Percentiles rank a stretch among this genome's conserved stretches.
Conservation (phyloP, 2,113 vertebrate genomes). For the Amphiprion percula region DNA sequence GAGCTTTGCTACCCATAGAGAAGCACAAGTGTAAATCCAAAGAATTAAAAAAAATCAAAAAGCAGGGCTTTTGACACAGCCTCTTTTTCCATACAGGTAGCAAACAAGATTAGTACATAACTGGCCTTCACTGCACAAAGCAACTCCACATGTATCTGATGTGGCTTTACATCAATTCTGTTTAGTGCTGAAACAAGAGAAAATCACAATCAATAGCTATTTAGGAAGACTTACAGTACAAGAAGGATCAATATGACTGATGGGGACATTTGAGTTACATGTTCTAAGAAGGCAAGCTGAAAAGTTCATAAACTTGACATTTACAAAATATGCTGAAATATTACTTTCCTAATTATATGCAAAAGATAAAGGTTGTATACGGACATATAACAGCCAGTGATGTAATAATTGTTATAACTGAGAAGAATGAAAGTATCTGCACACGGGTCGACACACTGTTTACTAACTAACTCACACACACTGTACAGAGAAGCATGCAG, state of each 20-base stretch:
- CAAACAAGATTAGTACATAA: conserved; percentile 69
- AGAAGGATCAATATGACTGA: conserved; percentile 44
- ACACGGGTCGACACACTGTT: conserved; percentile 41
- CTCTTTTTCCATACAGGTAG: conserved; percentile 34
- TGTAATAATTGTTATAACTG: conserved; percentile 57
- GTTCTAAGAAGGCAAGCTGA: conserved; percentile 16
- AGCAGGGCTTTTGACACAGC: not conserved
- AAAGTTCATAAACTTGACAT: conserved; percentile 12
- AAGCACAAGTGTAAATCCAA: conserved; percentile 3
- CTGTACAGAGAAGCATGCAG: conserved; percentile 65
- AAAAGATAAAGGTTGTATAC: not conserved
- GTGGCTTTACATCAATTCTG: conserved; percentile 32
- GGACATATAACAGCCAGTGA: conserved; percentile 62
- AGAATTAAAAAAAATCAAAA: not conserved
- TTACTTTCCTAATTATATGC: not conserved
- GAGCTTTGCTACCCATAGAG: conserved; percentile 47
- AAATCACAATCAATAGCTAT: conserved; percentile 42
- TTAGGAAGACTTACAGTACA: conserved; percentile 38
- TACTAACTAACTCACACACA: conserved; percentile 37
- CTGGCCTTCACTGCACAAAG: conserved; percentile 51
- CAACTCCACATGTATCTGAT: conserved; percentile 19
- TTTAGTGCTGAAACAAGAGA: conserved; percentile 45
- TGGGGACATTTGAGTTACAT: conserved; percentile 5
- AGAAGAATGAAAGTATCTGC: conserved; percentile 14
- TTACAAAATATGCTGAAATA: not conserved